Evolutionary conservation across 2,888 invertebrate genomes (phyloP).

Genomic region (Sinhomidia bicolor): DNA sequence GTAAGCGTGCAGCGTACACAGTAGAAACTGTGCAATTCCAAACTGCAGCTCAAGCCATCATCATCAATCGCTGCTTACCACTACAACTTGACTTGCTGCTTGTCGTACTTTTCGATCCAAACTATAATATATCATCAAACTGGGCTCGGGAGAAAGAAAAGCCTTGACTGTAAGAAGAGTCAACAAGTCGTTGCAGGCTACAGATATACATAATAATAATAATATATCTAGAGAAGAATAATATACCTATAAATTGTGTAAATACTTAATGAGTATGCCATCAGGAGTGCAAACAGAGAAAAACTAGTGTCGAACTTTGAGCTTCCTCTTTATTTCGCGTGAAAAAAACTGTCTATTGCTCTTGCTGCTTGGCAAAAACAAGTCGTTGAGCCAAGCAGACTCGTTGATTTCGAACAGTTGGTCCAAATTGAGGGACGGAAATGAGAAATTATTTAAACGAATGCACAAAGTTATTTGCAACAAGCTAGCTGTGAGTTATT

Average conservation of each 20-base stretch:
- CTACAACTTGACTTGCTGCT: not conserved
- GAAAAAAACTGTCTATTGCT: not conserved
- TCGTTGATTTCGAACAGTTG: conserved; percentile 40
- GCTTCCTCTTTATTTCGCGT: not conserved
- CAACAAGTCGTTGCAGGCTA: conserved; percentile 13
- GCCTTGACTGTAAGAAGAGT: not conserved
- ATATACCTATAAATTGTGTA: too few relatives aligned
- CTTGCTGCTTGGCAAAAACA: not conserved
- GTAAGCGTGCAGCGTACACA: too few relatives aligned
- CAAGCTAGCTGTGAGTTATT: not conserved
- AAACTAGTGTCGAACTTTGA: too few relatives aligned
- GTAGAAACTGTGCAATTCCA: too few relatives aligned
- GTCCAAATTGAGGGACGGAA: conserved; percentile 33
- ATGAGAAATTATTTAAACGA: conserved; percentile 46
- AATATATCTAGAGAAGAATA: too few relatives aligned
- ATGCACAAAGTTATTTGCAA: conserved; percentile 17
- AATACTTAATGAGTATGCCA: too few relatives aligned
- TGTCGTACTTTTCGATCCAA: too few relatives aligned
- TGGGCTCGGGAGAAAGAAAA: not conserved
- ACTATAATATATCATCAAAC: too few relatives aligned
- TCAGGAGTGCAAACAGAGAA: conserved; percentile 16
- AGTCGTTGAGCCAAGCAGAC: not conserved
- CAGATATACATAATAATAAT: too few relatives aligned
- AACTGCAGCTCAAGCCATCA: too few relatives aligned
- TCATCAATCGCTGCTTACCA: not conserved